Evolutionary conservation across 92 coral and sea anemone species (phyloP), one percentile per base, ranked within the genome.

Genomic region (Umimayanthus chanpuru): DNA sequence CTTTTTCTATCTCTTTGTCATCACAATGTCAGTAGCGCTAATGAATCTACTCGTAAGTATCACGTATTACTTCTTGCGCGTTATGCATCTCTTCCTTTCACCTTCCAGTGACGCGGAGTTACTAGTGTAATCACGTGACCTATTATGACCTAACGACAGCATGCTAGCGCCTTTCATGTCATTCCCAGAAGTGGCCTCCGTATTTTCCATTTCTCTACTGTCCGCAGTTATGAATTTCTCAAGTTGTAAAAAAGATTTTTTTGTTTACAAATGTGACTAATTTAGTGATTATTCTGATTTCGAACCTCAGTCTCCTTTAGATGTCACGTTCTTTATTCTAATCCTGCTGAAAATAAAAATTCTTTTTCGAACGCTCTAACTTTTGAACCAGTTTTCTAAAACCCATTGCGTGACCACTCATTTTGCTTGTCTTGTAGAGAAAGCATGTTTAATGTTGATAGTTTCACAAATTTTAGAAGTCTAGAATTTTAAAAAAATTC

Each of bases 11-110:
- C 23, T 92, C 47, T 95, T 95, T 73, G 90, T 94, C 18, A 79
- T 92, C 28, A 88, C 92, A 36, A 92, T 95, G 96, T 92, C 98
- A 76, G 91, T 95, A 47, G 93, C 91, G 11, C 93, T 95, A 61
- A 92, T 94, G 96, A 95, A 94, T 75, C 87, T 92, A 28, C 89
- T 95, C 89, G 96, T 93, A 89, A 83, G 94, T 66, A 21, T 61
- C 6, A 23, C 26, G 68, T 61, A 4, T 61, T 21, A 16, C 26
- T 26, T 71, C 20, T 53, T 53, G 18, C 18, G 58, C 12, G 18
- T 53, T 53, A 11, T 53, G 1, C 18, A 11, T 11, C 12, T 11
- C 18, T 4, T 53, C 14, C 0, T 53, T 7, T 53, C 58, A 14
- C 58, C 16, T 53, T 3, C 14, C 18, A 53, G 3, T 53, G 58